Percentiles rank a stretch among this genome's conserved stretches.
Conservation (phyloP, 2,113 vertebrate genomes). For the Rhegmatorhina hoffmannsi region DNA sequence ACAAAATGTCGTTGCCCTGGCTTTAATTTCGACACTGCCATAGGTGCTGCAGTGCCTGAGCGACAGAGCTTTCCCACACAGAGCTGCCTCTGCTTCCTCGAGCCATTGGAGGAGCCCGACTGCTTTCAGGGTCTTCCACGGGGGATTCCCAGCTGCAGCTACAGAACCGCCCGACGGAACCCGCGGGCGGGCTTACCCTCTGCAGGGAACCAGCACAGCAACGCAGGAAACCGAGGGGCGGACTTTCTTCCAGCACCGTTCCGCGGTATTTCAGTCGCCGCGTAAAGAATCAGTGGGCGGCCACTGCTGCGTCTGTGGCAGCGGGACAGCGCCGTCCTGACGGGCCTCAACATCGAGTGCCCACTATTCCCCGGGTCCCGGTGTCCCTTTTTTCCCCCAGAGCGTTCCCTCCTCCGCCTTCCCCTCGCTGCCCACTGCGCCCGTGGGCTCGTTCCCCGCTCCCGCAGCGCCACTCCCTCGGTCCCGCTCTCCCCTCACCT, state of each 20-base stretch:
- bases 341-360: neutral
- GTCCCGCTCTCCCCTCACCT: slow-evolving; percentile 15
- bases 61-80: neutral
- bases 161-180: rapidly evolving
- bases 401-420: neutral
- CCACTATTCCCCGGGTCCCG: too few species aligned
- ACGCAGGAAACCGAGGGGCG: rapidly evolving
- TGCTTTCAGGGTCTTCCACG: neutral
- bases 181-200: rapidly evolving
- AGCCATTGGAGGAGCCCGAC: neutral
- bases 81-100: neutral
- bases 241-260: rapidly evolving
- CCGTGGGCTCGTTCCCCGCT: neutral
- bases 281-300: rapidly evolving
- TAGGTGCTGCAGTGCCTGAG: neutral
- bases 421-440: neutral
- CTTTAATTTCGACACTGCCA: rapidly evolving
- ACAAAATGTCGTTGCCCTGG: neutral
- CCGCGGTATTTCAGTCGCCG: rapidly evolving
- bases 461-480: neutral
- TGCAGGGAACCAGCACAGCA: rapidly evolving
- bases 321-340: neutral
- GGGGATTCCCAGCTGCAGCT: neutral
- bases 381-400: too few species aligned
- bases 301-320: rapidly evolving